A percentile compares a stretch with the other conserved stretches of the same genome.
These are phyloP conservation scores for Machaerirhynchus nigripectus DNA, from an alignment of 2,113 vertebrate species.

Conservation along the genomic window DNA sequence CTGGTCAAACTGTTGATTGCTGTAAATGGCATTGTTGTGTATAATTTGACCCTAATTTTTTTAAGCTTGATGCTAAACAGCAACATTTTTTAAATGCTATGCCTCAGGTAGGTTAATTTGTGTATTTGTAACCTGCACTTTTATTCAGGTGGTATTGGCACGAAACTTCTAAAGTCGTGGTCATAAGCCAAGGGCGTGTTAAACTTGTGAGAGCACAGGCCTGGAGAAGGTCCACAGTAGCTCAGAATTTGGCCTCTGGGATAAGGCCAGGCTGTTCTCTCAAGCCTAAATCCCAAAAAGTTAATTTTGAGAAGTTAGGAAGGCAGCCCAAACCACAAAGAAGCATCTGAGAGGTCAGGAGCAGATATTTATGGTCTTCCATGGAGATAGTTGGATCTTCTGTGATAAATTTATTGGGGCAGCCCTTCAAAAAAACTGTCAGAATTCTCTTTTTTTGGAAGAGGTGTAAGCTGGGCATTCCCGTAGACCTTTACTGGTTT, in stretches of 20 bases:
- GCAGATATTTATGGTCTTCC: neutral
- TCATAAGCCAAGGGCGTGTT: neutral
- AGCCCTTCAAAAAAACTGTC: neutral
- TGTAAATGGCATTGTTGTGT: neutral
- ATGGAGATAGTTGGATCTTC: neutral
- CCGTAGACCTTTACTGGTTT: neutral
- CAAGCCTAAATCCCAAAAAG: neutral
- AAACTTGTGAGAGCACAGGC: neutral
- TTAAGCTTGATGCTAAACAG: neutral
- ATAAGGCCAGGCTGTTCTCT: neutral
- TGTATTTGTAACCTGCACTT: neutral
- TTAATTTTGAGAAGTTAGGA: neutral
- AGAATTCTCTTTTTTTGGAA: neutral
- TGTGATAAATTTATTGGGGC: fast-evolving
- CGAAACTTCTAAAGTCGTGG: neutral
- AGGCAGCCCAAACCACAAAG: neutral
- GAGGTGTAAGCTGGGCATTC: neutral
- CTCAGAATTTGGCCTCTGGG: neutral
- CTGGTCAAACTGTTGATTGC: neutral
- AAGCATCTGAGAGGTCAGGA: neutral
- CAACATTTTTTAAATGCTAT: neutral
- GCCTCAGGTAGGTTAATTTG: neutral
- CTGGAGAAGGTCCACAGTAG: neutral
- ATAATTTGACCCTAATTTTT: neutral
- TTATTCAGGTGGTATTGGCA: neutral